Percentiles rank a stretch among this genome's conserved stretches.
Conservation (phyloP, 2,797 vertebrate species). For the Cryptoprocta ferox region DNA sequence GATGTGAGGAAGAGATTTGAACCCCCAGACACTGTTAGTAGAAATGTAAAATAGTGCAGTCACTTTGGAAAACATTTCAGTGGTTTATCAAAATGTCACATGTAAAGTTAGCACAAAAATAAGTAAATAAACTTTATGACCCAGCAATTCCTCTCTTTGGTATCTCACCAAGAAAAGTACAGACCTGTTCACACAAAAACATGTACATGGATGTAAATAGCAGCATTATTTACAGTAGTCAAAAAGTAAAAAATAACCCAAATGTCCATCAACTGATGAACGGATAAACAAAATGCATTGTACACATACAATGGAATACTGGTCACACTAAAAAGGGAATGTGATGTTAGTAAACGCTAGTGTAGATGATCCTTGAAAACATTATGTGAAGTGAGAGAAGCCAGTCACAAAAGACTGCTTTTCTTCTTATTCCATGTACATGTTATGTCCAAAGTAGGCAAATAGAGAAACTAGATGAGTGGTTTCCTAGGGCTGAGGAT, state of each 20-base stretch:
- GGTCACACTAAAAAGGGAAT: not conserved
- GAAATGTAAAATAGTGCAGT: not conserved
- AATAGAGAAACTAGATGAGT: not conserved
- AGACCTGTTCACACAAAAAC: not conserved
- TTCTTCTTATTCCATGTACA: not conserved
- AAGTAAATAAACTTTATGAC: not conserved
- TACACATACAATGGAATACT: not conserved
- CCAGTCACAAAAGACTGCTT: not conserved
- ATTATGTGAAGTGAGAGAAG: not conserved
- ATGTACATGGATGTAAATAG: not conserved
- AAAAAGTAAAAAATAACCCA: not conserved
- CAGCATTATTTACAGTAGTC: not conserved
- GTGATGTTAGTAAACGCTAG: not conserved
- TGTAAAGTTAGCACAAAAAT: not conserved
- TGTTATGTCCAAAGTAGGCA: not conserved
- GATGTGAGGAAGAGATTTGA: not conserved
- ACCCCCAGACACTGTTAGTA: not conserved
- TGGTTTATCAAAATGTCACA: slow-evolving; percentile 16
- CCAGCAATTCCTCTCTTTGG: not conserved
- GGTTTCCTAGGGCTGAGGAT: not conserved
- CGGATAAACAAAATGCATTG: not conserved
- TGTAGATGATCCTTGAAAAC: not conserved
- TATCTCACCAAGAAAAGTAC: not conserved
- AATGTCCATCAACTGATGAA: not conserved
- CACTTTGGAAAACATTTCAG: slow-evolving; percentile 1